Conservation (phyloP, 2,797 vertebrate genomes). For the Alca torda region DNA sequence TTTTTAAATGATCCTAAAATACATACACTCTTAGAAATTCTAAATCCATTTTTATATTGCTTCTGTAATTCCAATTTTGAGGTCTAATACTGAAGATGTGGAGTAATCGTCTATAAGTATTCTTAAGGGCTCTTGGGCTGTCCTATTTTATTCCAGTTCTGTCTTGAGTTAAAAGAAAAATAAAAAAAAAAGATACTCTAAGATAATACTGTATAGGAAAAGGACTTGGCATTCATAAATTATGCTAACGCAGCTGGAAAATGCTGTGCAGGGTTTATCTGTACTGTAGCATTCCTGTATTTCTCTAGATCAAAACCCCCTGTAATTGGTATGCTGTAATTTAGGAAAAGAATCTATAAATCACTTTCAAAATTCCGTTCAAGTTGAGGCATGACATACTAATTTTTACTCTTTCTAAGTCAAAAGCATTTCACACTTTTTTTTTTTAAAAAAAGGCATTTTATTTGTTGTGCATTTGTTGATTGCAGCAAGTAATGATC, state of each 20-base stretch:
- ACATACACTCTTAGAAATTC: background rate
- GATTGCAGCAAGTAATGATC: background rate
- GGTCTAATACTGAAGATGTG: background rate
- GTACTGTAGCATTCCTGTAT: background rate
- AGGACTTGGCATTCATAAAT: background rate
- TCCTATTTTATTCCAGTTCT: background rate
- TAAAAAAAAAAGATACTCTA: background rate
- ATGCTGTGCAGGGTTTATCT: background rate
- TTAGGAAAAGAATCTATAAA: background rate
- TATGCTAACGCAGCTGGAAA: background rate
- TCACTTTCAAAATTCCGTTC: background rate
- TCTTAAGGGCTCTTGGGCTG: background rate
- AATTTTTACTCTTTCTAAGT: background rate
- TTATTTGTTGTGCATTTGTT: background rate
- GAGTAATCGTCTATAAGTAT: background rate
- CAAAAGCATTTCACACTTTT: background rate
- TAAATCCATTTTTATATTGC: background rate
- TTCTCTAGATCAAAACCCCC: background rate
- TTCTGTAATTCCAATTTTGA: background rate
- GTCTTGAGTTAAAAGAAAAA: background rate
- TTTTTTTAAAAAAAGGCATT: background rate
- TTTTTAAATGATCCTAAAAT: background rate
- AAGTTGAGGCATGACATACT: background rate
- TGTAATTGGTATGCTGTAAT: background rate
- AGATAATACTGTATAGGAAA: background rate